Evolutionary conservation across 2,888 invertebrate genomes (phyloP).

Genomic region (Eurytoma adleriae): DNA sequence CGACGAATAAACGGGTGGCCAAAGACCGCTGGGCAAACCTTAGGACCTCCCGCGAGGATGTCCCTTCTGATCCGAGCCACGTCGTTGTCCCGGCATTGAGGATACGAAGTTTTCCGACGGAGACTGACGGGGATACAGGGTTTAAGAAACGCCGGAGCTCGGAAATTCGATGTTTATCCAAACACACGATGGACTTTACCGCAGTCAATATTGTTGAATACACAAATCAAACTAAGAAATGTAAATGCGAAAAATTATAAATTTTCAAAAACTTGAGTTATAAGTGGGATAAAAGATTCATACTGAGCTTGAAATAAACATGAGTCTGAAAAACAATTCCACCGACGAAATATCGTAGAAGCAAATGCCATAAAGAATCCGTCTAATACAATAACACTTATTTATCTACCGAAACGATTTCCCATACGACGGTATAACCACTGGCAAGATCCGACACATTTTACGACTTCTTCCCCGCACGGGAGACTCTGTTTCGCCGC

Average conservation of each 20-base stretch:
- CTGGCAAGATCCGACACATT: conserved; percentile 7
- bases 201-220: too few species aligned
- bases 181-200: too few species aligned
- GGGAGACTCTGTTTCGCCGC: background rate
- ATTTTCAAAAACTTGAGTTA: too few species aligned
- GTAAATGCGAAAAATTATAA: too few species aligned
- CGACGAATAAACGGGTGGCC: conserved; percentile 59
- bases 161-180: conserved; percentile 50
- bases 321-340: background rate
- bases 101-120: conserved; percentile 48
- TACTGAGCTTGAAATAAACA: background rate
- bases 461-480: conserved; percentile 16
- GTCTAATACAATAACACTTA: conserved; percentile 22
- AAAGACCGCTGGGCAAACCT: conserved; percentile 56
- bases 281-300: background rate
- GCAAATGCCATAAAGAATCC: background rate
- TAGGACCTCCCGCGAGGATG: conserved; percentile 58
- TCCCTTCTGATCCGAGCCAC: conserved; percentile 39
- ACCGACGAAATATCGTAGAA: background rate
- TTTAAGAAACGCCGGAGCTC: background rate
- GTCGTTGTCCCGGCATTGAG: conserved; percentile 58
- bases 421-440: conserved; percentile 22
- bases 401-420: conserved; percentile 22
- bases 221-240: too few species aligned
- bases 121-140: background rate